A percentile compares a stretch with the other conserved stretches of the same genome.
phyloP scores from a whole-genome alignment of 2,113 vertebrate genomes.

The Oxyruncus cristatus region DNA sequence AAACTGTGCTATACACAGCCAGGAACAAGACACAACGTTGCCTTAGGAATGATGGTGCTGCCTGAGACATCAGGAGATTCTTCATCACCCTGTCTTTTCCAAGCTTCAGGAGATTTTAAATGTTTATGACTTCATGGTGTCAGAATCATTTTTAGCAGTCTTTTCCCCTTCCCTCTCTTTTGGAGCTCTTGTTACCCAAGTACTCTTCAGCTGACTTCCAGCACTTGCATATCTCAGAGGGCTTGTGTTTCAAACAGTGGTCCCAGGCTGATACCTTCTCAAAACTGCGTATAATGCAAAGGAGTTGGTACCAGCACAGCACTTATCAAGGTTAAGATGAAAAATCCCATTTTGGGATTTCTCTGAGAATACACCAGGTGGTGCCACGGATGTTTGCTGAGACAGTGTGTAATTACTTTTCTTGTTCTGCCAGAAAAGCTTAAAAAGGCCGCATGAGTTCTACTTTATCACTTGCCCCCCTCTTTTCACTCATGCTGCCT shows the following conservation, averaged over 20 bases:
- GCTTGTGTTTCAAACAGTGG: not conserved
- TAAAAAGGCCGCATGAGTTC: slow-evolving; percentile 1
- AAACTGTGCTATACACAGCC: not conserved
- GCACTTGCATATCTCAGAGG: not conserved
- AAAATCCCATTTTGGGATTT: slow-evolving; percentile 36
- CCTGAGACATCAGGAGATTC: not conserved
- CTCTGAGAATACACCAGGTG: slow-evolving; percentile 27
- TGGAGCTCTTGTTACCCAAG: not conserved
- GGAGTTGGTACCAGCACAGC: not conserved
- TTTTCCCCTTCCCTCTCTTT: not conserved
- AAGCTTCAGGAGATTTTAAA: not conserved
- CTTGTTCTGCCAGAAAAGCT: slow-evolving; percentile 33
- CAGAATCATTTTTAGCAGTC: not conserved
- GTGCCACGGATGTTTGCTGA: slow-evolving; percentile 22
- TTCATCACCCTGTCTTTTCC: not conserved
- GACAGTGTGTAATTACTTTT: slow-evolving; percentile 59
- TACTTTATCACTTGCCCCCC: not conserved
- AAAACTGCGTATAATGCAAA: not conserved
- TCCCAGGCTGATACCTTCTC: not conserved
- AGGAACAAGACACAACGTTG: not conserved
- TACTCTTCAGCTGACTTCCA: not conserved
- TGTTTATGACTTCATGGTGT: not conserved
- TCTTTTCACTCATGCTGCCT: not conserved
- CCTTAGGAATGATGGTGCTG: not conserved
- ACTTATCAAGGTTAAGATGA: slow-evolving; percentile 29